phyloP scores from a whole-genome alignment of 1,140 invertebrate genomes.

The Melitaea cinxia region DNA sequence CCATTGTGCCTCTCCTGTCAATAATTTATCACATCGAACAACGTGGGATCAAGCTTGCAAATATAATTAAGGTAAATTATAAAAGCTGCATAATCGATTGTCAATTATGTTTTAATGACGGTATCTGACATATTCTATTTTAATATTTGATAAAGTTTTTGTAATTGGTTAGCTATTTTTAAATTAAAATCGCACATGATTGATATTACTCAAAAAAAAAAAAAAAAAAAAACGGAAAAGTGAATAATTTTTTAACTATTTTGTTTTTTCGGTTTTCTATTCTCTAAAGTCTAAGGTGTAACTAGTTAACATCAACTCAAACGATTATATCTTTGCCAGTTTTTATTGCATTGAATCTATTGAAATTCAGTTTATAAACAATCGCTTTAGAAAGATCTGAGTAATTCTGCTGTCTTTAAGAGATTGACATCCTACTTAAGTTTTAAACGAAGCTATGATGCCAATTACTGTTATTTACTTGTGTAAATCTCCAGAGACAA shows the following conservation, averaged over 20 bases:
- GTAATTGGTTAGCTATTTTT: too few species aligned
- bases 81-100: not conserved
- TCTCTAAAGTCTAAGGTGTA: too few species aligned
- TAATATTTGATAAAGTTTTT: not conserved
- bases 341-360: too few species aligned
- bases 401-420: not conserved
- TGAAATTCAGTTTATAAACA: too few species aligned
- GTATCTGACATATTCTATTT: not conserved
- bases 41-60: slow-evolving; percentile 20
- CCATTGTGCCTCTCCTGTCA: slow-evolving; percentile 25
- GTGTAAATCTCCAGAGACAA: slow-evolving; percentile 3
- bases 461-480: not conserved
- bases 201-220: too few species aligned
- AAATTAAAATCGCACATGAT: too few species aligned
- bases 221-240: too few species aligned
- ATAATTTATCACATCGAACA: slow-evolving; percentile 19
- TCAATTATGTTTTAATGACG: not conserved
- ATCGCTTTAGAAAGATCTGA: too few species aligned
- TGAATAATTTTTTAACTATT: too few species aligned
- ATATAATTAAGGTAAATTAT: slow-evolving; percentile 11
- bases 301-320: too few species aligned
- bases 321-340: too few species aligned
- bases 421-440: not conserved
- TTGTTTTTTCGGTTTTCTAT: too few species aligned
- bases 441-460: not conserved